phyloP scores from a whole-genome alignment of 1,140 invertebrate species.

The Aradophagus sp. region DNA sequence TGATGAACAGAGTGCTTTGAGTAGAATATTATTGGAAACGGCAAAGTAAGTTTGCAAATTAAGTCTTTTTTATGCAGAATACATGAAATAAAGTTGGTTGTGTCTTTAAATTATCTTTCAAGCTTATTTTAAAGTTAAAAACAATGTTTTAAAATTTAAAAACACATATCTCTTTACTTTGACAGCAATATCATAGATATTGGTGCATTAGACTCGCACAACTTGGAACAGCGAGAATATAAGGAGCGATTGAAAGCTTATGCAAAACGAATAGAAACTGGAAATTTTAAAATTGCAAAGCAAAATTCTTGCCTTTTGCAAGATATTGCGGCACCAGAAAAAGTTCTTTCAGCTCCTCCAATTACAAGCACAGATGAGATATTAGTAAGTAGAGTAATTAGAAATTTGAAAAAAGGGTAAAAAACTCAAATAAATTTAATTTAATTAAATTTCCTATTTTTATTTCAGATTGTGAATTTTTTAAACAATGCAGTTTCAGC shows the following conservation, averaged over 20 bases:
- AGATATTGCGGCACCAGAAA: slow-evolving; percentile 79
- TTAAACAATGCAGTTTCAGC: slow-evolving; percentile 81
- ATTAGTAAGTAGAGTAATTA: slow-evolving; percentile 73
- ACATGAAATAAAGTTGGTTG: slow-evolving; percentile 21
- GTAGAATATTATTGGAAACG: slow-evolving; percentile 89
- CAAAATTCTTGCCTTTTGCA: slow-evolving; percentile 73
- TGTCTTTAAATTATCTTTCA: slow-evolving; percentile 11
- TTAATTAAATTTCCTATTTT: slow-evolving; percentile 18
- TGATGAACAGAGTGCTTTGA: slow-evolving; percentile 91
- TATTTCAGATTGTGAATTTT: slow-evolving; percentile 78
- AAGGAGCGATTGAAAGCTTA: slow-evolving; percentile 84
- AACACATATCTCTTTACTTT: slow-evolving; percentile 3
- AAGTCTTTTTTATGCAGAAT: no score
- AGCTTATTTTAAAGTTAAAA: background rate
- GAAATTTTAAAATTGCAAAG: slow-evolving; percentile 69
- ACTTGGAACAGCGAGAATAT: slow-evolving; percentile 87
- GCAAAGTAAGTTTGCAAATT: slow-evolving; percentile 81
- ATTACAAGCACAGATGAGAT: slow-evolving; percentile 75
- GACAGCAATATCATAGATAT: slow-evolving; percentile 86
- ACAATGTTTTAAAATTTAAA: no score
- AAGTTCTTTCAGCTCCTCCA: slow-evolving; percentile 75
- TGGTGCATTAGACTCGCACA: slow-evolving; percentile 85
- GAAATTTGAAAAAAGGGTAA: no score
- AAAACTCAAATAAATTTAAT: background rate
- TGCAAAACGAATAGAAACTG: slow-evolving; percentile 77